Evolutionary conservation across 2,113 vertebrate genomes (phyloP).

Genomic region (Spheniscus mendiculus): DNA sequence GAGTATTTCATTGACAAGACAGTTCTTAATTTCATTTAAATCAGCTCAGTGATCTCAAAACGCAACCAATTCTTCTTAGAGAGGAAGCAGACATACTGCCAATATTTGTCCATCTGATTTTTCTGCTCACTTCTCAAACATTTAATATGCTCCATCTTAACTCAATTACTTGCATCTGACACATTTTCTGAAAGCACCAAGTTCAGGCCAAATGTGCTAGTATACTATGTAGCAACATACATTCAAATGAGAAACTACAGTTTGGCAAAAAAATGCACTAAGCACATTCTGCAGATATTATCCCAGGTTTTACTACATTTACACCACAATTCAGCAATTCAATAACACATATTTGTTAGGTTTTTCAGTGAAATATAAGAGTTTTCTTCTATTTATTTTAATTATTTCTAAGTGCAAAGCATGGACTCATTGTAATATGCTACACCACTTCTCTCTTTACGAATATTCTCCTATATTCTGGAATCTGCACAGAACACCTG

Average conservation of each 20-base stretch:
- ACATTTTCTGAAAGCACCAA: background rate
- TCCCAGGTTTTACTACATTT: background rate
- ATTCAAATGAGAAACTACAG: background rate
- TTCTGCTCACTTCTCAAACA: background rate
- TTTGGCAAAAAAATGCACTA: background rate
- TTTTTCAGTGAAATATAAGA: background rate
- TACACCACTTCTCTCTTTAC: background rate
- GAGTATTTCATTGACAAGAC: background rate
- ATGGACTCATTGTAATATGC: background rate
- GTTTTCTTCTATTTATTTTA: background rate
- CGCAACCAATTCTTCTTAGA: background rate
- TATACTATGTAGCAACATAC: rapidly evolving
- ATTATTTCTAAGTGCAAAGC: background rate
- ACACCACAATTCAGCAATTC: background rate
- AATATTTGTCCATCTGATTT: background rate
- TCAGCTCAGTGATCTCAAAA: background rate
- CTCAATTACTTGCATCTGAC: background rate
- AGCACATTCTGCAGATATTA: background rate
- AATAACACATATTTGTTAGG: background rate
- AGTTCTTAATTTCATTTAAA: background rate
- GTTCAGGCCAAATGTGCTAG: background rate
- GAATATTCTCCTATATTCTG: background rate
- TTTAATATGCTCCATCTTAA: background rate
- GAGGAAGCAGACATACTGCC: background rate
- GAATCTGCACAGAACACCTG: background rate